phyloP scores from a whole-genome alignment of 1,140 invertebrate genomes.

The Neodiprion pinetum region DNA sequence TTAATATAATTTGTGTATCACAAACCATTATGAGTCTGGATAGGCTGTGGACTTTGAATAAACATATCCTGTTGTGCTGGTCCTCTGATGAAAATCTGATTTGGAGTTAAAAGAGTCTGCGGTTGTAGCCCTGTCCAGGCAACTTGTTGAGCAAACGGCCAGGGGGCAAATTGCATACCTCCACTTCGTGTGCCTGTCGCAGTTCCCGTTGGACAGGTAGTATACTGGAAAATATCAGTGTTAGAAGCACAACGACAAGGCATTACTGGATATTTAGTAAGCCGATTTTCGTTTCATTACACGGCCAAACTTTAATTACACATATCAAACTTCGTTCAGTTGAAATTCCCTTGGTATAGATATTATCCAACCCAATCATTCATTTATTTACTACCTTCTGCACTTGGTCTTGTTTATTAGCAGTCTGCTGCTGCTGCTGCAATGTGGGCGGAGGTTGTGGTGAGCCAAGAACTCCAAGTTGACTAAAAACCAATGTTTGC shows the following conservation, averaged over 20 bases:
- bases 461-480: constrained; percentile 75
- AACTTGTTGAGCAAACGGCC: constrained; percentile 71
- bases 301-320: neutral
- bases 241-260: constrained; percentile 34
- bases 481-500: constrained; percentile 82
- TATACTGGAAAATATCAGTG: constrained; percentile 54
- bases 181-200: constrained; percentile 66
- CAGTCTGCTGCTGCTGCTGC: constrained; percentile 56
- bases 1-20: constrained; percentile 42
- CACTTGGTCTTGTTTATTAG: constrained; percentile 55
- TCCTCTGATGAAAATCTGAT: constrained; percentile 85
- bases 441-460: constrained; percentile 65
- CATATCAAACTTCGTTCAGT: neutral
- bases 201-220: constrained; percentile 69
- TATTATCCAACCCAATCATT: too few species aligned
- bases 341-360: too few species aligned
- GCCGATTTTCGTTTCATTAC: constrained; percentile 6
- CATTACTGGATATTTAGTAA: constrained; percentile 13
- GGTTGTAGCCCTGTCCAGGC: constrained; percentile 75
- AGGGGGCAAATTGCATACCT: constrained; percentile 67
- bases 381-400: constrained; percentile 48
- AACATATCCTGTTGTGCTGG: constrained; percentile 83
- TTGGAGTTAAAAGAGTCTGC: constrained; percentile 70
- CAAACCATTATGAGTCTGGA: constrained; percentile 69
- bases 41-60: constrained; percentile 80